phyloP scores from a whole-genome alignment of 23 tunicate genomes.

The Styela plicata region DNA sequence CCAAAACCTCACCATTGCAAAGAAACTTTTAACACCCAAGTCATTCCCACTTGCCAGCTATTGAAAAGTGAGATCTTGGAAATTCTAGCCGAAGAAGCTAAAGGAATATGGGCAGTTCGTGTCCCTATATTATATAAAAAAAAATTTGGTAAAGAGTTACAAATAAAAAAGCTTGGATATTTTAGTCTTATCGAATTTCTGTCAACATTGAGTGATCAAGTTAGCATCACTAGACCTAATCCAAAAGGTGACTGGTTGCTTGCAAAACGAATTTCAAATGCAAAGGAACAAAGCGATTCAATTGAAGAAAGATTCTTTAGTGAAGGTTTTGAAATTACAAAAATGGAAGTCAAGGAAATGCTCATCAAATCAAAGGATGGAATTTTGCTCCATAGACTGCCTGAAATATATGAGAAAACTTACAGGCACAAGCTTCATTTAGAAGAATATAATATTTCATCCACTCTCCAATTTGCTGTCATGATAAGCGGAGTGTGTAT shows the following conservation, averaged over 20 bases:
- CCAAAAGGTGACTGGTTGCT: constrained; percentile 73
- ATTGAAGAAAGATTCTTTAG: too few species aligned
- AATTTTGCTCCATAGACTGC: constrained; percentile 34
- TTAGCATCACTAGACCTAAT: constrained; percentile 44
- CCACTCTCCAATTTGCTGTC: background rate
- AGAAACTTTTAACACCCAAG: background rate
- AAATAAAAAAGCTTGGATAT: constrained; percentile 52
- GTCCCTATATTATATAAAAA: constrained; percentile 40
- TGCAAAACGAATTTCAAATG: background rate
- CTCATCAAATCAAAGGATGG: constrained; percentile 44
- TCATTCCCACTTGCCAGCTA: constrained; percentile 22
- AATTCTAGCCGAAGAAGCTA: constrained; percentile 29
- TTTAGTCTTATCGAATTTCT: constrained; percentile 74
- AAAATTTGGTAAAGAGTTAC: constrained; percentile 53
- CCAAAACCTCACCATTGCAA: background rate
- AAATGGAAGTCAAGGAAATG: constrained; percentile 42
- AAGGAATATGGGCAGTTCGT: constrained; percentile 33
- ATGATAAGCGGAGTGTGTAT: background rate
- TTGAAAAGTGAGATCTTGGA: constrained; percentile 45
- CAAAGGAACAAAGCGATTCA: too few species aligned
- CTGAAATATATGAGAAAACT: constrained; percentile 40
- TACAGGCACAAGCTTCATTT: background rate
- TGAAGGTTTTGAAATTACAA: background rate
- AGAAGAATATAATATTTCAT: background rate
- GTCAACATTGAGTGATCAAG: constrained; percentile 50